phyloP scores from a whole-genome alignment of 2,888 invertebrate species.

The Drosophila picticornis region DNA sequence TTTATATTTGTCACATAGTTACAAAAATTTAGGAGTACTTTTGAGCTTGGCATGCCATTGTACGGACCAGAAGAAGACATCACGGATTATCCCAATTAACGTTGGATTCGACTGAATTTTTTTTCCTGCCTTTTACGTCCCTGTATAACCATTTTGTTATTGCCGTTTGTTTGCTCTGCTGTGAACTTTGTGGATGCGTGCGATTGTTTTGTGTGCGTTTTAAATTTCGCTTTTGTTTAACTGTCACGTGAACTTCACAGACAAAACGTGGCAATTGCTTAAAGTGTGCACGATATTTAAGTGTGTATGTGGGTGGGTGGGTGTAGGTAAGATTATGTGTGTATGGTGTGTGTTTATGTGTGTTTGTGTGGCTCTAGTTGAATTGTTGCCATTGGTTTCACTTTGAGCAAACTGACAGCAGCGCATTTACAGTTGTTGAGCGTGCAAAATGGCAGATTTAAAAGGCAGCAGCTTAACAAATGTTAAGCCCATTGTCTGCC shows the following conservation, averaged over 20 bases:
- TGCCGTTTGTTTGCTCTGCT: not conserved
- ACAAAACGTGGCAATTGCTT: slow-evolving; percentile 51
- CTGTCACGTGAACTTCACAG: slow-evolving; percentile 49
- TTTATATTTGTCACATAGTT: too few relatives aligned
- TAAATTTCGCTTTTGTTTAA: slow-evolving; percentile 58
- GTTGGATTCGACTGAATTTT: slow-evolving; percentile 57
- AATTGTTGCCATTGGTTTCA: slow-evolving; percentile 61
- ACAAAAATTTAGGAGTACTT: not conserved
- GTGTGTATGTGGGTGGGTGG: slow-evolving; percentile 7
- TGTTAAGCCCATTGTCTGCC: slow-evolving; percentile 59
- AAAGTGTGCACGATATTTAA: slow-evolving; percentile 43
- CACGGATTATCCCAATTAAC: slow-evolving; percentile 79
- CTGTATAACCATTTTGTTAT: slow-evolving; percentile 12
- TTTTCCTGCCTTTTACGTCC: slow-evolving; percentile 25
- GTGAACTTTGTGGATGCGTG: slow-evolving; percentile 24
- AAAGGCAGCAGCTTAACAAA: slow-evolving; percentile 57
- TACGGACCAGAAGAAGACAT: slow-evolving; percentile 61
- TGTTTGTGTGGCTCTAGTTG: slow-evolving; percentile 19
- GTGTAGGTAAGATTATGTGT: slow-evolving; percentile 9
- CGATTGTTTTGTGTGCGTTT: slow-evolving; percentile 43
- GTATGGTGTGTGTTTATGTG: slow-evolving; percentile 12
- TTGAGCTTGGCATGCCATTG: slow-evolving; percentile 34
- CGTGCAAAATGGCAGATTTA: slow-evolving; percentile 55
- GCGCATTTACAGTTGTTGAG: slow-evolving; percentile 52
- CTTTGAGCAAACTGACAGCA: slow-evolving; percentile 41